Base-by-base conservation (phyloP, 2,113 vertebrate species). In the Microtus pennsylvanicus region DNA sequence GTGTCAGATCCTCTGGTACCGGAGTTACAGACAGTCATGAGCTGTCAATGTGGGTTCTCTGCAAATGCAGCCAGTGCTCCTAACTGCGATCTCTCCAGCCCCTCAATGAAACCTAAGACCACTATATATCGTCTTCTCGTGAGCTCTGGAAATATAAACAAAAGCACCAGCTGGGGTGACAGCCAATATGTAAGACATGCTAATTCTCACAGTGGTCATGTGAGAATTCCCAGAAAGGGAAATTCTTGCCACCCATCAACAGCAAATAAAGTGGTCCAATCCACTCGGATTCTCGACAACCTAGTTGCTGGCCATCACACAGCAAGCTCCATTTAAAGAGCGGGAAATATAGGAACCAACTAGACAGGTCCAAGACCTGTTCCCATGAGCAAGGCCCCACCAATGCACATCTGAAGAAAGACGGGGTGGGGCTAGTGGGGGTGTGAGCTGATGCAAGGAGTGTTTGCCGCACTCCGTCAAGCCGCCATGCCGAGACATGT, bases 371-470 rank as follows among this genome's bases (percentile, higher is more conserved):
- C 47, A 33, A 33, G 0, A 1, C n/a, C n/a, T 13, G 47, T 14
- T 55, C 12, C 14, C 47, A 7, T 4, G 0, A 21, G 69, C n/a
- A 10, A 2, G 14, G 19, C 1, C 11, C 47, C 30, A 28, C 47
- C 24, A 28, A 30, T 17, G 3, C 21, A 38, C 74, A 74, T 42
- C 28, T 42, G 11, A 11, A 38, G 11, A 19, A 0, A 2, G 7
- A 28, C 22, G 22, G 38, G 7, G 26, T 1, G 22, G 33, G 65
- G 38, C 24, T 28, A 33, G 0, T n/a, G 9, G 2, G 69, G 42
- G 10, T 17, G n/a, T 28, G 1, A 5, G 6, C 7, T 6, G 5
- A 35, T 1, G 3, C 30, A 17, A 4, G 10, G 8, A 24, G 21
- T 72, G 3, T 22, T 65, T 26, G 1, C 17, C 16, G 22, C 19